phyloP scores from a whole-genome alignment of 2,797 vertebrate genomes.

The Carcharodon carcharias region DNA sequence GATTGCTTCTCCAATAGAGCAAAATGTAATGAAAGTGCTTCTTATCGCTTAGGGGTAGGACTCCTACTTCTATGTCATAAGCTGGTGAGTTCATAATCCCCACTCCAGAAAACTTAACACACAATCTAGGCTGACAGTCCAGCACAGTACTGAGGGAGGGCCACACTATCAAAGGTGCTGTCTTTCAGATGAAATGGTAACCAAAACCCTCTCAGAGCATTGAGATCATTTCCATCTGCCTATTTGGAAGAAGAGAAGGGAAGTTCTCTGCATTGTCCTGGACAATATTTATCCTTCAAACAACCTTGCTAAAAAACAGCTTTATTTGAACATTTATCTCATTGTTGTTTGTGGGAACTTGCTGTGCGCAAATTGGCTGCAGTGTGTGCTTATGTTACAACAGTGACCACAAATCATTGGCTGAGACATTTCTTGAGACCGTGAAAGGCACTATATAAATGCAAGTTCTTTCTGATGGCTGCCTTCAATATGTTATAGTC shows the following conservation, averaged over 20 bases:
- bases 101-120: too few relatives aligned
- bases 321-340: not conserved
- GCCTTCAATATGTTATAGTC: not conserved
- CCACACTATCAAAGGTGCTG: not conserved
- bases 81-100: not conserved
- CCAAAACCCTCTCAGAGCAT: not conserved
- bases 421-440: not conserved
- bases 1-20: not conserved
- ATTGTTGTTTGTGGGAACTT: not conserved
- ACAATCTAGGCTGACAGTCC: too few relatives aligned
- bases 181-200: not conserved
- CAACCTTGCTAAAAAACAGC: not conserved
- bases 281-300: too few relatives aligned
- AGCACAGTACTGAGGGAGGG: not conserved
- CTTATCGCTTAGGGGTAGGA: not conserved
- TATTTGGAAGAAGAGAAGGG: not conserved
- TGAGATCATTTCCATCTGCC: not conserved
- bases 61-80: not conserved
- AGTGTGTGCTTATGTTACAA: not conserved
- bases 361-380: not conserved
- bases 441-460: not conserved
- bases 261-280: not conserved
- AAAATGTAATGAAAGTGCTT: not conserved
- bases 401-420: not conserved
- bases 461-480: not conserved